Evolutionary conservation across 1,140 invertebrate species (phyloP).

Genomic region (Neodiprion lecontei): DNA sequence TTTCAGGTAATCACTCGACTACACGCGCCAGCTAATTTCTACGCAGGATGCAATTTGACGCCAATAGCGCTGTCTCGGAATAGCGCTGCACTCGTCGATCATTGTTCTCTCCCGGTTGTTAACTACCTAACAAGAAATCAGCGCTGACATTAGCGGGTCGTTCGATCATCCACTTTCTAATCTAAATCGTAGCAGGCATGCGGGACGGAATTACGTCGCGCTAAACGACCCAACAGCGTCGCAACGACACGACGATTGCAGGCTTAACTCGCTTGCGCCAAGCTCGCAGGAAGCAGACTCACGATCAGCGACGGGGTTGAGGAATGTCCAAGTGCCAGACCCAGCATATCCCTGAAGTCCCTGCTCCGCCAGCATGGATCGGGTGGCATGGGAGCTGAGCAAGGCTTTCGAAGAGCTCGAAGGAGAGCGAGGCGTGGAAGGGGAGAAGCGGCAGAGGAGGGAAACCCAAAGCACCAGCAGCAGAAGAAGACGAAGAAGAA

Average conservation of each 20-base stretch:
- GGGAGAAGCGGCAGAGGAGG: neutral
- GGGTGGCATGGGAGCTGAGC: neutral
- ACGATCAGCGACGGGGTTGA: neutral
- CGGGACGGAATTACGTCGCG: neutral
- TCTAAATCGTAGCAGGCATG: slow-evolving; percentile 1
- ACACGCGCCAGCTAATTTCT: no score
- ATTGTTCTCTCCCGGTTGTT: neutral
- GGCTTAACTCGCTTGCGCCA: no score
- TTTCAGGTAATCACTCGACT: no score
- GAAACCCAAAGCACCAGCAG: slow-evolving; percentile 3
- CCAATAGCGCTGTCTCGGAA: neutral
- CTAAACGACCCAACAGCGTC: neutral
- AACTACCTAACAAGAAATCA: neutral
- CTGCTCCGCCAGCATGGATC: neutral
- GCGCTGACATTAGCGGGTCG: neutral
- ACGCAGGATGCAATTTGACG: neutral
- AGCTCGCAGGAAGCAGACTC: no score
- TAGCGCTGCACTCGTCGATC: neutral
- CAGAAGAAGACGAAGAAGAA: slow-evolving; percentile 21
- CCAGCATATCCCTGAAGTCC: neutral
- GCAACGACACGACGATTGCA: neutral
- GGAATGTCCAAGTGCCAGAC: neutral
- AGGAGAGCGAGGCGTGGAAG: neutral
- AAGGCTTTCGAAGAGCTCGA: neutral
- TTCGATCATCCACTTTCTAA: neutral